phyloP scores from a whole-genome alignment of 2,888 invertebrate genomes.

The Drosophila sordidula region DNA sequence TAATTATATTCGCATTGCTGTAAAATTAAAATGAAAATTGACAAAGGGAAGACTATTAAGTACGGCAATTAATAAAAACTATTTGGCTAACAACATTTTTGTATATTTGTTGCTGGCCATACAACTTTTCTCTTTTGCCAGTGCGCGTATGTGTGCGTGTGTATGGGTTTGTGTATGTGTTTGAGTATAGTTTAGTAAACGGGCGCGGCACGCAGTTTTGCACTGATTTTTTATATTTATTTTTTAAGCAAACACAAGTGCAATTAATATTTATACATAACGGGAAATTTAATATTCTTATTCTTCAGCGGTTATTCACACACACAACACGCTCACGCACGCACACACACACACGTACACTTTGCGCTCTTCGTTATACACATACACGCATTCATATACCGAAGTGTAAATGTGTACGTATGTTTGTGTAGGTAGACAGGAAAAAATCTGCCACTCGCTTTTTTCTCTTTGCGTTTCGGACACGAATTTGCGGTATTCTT shows the following conservation, averaged over 20 bases:
- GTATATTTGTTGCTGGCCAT: slow-evolving; percentile 67
- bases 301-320: slow-evolving; percentile 46
- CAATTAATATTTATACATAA: slow-evolving; percentile 29
- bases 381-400: slow-evolving; percentile 47
- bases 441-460: slow-evolving; percentile 78
- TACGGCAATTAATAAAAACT: slow-evolving; percentile 57
- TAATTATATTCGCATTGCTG: slow-evolving; percentile 37
- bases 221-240: slow-evolving; percentile 47
- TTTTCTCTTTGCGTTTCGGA: slow-evolving; percentile 43
- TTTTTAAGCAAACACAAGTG: slow-evolving; percentile 26
- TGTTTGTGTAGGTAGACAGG: slow-evolving; percentile 78
- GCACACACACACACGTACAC: slow-evolving; percentile 30
- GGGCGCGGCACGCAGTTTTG: slow-evolving; percentile 73
- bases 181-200: slow-evolving; percentile 54
- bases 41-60: slow-evolving; percentile 38
- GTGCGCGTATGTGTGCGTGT: slow-evolving; percentile 28
- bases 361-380: slow-evolving; percentile 45
- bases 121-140: slow-evolving; percentile 76
- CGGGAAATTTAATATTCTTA: slow-evolving; percentile 45
- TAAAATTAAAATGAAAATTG: slow-evolving; percentile 18
- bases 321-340: slow-evolving; percentile 9
- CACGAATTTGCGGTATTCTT: slow-evolving; percentile 39
- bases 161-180: slow-evolving; percentile 39
- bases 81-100: slow-evolving; percentile 53
- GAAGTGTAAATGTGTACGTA: slow-evolving; percentile 47